These are phyloP conservation scores for Saguinus midas DNA, from an alignment of 2,113 vertebrate species.

Conservation along the genomic window DNA sequence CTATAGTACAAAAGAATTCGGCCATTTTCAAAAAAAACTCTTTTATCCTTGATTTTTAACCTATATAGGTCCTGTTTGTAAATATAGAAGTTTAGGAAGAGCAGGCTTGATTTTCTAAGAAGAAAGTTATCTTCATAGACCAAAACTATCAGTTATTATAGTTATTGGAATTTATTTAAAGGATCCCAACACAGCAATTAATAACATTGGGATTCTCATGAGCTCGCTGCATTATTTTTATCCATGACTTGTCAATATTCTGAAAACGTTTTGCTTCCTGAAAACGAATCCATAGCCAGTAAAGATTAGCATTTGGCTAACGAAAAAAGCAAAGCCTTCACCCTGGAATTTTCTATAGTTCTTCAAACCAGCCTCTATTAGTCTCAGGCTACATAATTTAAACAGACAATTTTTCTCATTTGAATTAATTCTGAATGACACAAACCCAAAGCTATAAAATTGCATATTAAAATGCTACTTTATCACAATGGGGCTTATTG, in stretches of 20 bases:
- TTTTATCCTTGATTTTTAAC: conserved; percentile 47
- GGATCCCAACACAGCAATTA: no score
- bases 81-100: not conserved
- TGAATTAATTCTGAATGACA: conserved; percentile 54
- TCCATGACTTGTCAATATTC: no score
- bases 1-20: not conserved
- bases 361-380: no score
- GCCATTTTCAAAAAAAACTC: not conserved
- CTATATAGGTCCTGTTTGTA: not conserved
- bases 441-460: conserved; percentile 49
- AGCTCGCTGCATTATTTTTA: no score
- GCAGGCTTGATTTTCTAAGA: not conserved
- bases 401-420: no score
- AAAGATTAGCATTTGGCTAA: no score
- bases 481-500: not conserved
- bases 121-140: not conserved
- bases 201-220: no score
- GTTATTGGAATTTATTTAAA: conserved; percentile 18
- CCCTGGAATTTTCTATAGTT: no score
- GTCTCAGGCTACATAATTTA: no score
- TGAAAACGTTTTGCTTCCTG: no score
- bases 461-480: conserved; percentile 37
- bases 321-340: no score
- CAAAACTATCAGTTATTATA: not conserved
- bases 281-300: no score